Base-by-base conservation (phyloP, 2,113 vertebrate species). In the Lipophrys pholis region DNA sequence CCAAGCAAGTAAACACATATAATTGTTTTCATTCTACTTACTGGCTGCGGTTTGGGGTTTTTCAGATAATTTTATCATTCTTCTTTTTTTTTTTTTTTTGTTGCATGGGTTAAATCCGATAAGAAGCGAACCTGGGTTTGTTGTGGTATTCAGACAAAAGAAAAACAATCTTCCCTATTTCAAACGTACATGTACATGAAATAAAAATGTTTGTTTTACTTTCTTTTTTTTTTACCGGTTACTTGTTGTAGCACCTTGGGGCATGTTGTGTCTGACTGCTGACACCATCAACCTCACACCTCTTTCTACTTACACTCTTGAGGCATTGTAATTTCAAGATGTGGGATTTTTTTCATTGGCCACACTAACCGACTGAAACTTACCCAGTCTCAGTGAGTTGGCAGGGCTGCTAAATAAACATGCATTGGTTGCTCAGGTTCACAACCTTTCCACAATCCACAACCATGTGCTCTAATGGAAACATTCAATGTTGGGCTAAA, bases 361-460 rank as follows among this genome's bases (percentile, higher is more conserved):
- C 60, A 57, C 69, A 45, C 41, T 72, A 69, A 83, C 72, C 55
- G 58, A 87, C 75, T 85, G 69, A 88, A 87, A 86, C 68, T 79
- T 80, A 78, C 51, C 75, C 75, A 71, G 73, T 59, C 74, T 74
- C 74, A 63, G 69, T 9, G 74, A 80, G 69, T 77, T 80, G 73
- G 76, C 71, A 76, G 75, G 71, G 48, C 81, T 89, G 79, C 89
- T 89, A 89, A 89, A 91, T 91, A 91, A 91, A 90, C 85, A 91
- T 91, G 84, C 85, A 88, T 89, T 89, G 80, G 73, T 75, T 85
- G 84, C 57, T 88, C 53, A 41, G 85, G 88, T 90, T 91, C 88
- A 83, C 78, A 80, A 91, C 90, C 89, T 91, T 70, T 86, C 78
- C 80, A 50, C 66, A 14, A 87, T 66, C 77, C 85, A 82, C 77